A percentile compares a stretch with the other conserved stretches of the same genome.
Evolutionary conservation across 2,113 vertebrate genomes (phyloP).

Genomic region (Phylloscopus trochilus): DNA sequence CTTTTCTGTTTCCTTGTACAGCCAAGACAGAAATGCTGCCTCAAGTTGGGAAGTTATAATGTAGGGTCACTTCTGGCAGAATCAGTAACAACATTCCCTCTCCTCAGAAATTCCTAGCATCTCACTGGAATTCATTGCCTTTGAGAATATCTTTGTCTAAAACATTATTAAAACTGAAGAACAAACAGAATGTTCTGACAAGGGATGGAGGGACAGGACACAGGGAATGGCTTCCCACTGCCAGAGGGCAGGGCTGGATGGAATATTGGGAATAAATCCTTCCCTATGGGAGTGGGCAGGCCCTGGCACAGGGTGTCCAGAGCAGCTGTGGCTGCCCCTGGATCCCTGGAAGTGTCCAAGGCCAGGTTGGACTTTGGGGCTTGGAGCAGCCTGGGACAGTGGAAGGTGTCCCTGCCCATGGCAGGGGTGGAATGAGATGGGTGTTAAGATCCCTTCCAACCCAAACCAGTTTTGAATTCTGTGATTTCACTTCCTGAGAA

Average conservation of each 20-base stretch:
- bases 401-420: background rate
- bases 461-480: background rate
- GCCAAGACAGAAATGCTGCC: background rate
- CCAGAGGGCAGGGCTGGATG: background rate
- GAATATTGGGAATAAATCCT: background rate
- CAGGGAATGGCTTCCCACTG: background rate
- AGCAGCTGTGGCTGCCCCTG: background rate
- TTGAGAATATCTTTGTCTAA: background rate
- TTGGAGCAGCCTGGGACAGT: background rate
- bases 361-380: background rate
- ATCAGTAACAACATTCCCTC: background rate
- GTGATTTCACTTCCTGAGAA: background rate
- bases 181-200: background rate
- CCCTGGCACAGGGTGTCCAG: background rate
- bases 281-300: background rate
- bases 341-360: background rate
- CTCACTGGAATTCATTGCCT: background rate
- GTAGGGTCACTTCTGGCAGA: background rate
- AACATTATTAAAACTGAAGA: background rate
- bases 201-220: rapidly evolving
- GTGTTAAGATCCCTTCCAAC: rapidly evolving
- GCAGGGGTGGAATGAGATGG: rapidly evolving
- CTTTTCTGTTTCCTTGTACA: background rate
- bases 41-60: background rate
- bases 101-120: background rate